Percentiles rank a stretch among this genome's conserved stretches.
phyloP scores from a whole-genome alignment of 2,888 invertebrate genomes.

The Ormyrus nitidulus region DNA sequence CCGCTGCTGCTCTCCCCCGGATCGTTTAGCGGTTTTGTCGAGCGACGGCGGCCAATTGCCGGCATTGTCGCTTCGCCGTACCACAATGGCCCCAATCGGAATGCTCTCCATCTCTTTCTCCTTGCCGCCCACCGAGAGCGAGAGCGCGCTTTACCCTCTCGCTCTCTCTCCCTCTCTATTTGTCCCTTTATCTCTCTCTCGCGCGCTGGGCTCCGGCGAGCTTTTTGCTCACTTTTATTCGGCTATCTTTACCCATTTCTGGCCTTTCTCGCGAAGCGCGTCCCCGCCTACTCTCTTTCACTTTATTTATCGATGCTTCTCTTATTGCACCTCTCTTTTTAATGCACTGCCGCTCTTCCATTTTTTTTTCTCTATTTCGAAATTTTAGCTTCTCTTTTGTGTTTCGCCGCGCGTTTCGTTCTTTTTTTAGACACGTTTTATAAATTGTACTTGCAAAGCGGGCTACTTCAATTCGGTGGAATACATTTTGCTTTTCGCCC shows the following conservation, averaged over 20 bases:
- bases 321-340: background rate
- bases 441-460: too few relatives aligned
- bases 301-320: slow-evolving; percentile 3
- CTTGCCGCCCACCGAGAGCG: slow-evolving; percentile 2
- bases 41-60: slow-evolving; percentile 75
- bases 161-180: slow-evolving; percentile 32
- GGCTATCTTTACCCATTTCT: background rate
- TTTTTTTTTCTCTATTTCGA: too few relatives aligned
- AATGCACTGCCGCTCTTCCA: too few relatives aligned
- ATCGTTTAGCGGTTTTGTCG: slow-evolving; percentile 77
- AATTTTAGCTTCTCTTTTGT: too few relatives aligned
- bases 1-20: slow-evolving; percentile 59
- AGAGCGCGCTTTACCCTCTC: background rate
- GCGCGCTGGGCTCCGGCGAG: background rate
- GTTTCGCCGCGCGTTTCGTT: too few relatives aligned
- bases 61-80: slow-evolving; percentile 75
- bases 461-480: too few relatives aligned
- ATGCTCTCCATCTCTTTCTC: slow-evolving; percentile 63
- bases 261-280: background rate
- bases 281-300: background rate
- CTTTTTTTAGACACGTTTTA: too few relatives aligned
- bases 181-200: background rate
- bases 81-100: slow-evolving; percentile 77
- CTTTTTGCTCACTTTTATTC: background rate
- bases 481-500: too few relatives aligned